Evolutionary conservation across 2,888 invertebrate species (phyloP).

Genomic region (Dichetophora obliterata): DNA sequence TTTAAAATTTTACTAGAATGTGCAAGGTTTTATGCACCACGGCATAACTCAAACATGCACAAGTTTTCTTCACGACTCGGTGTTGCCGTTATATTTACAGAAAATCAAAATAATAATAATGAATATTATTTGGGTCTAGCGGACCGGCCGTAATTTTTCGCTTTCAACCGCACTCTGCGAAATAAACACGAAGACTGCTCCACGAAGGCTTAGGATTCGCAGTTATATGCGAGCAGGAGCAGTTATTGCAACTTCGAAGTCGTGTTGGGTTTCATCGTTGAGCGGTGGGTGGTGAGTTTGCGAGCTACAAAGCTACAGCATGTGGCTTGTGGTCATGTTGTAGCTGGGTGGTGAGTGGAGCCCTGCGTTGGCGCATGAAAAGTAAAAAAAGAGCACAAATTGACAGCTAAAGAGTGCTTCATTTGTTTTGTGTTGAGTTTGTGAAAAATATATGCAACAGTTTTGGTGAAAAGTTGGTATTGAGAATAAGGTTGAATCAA

Average conservation of each 20-base stretch:
- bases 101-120: neutral
- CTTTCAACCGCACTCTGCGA: conserved; percentile 19
- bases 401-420: conserved; percentile 13
- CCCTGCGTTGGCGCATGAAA: neutral
- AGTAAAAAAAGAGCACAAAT: neutral
- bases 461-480: conserved; percentile 10
- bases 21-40: neutral
- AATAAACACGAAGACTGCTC: conserved; percentile 33
- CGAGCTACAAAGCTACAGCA: neutral
- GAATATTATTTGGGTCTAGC: neutral
- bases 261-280: neutral
- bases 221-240: conserved; percentile 32
- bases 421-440: conserved; percentile 10
- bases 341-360: neutral
- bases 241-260: neutral
- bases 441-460: conserved; percentile 22
- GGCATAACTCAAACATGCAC: neutral
- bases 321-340: neutral
- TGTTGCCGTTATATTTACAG: neutral
- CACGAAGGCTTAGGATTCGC: conserved; percentile 16
- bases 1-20: neutral
- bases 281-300: neutral
- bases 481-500: neutral
- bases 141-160: neutral
- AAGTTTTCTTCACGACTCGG: neutral